Conservation (phyloP, 2,113 vertebrate genomes). For the Odontophorus gujanensis region DNA sequence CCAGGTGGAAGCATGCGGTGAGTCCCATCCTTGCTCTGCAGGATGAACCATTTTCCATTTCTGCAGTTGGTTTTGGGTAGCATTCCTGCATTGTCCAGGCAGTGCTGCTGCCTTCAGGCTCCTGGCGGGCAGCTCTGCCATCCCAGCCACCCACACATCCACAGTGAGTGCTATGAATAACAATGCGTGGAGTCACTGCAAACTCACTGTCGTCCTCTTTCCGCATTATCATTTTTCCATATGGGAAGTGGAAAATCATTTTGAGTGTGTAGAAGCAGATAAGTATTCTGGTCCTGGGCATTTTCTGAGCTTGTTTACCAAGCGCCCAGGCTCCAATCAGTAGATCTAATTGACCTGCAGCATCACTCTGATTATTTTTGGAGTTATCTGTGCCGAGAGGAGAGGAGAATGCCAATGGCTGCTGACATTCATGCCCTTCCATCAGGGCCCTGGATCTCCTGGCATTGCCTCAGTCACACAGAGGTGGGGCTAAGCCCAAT, state of each 20-base stretch:
- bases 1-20: neutral
- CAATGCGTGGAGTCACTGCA: constrained; percentile 50
- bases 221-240: constrained; percentile 67
- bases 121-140: neutral
- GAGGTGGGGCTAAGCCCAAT: neutral
- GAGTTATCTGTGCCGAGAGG: constrained; percentile 34
- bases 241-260: constrained; percentile 70
- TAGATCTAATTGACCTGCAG: constrained; percentile 75
- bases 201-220: constrained; percentile 52
- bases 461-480: too few relatives aligned
- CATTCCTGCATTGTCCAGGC: neutral
- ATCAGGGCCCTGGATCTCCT: constrained; percentile 61
- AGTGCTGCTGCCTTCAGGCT: neutral
- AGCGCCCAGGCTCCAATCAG: constrained; percentile 71
- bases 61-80: neutral
- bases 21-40: constrained; percentile 36
- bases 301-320: constrained; percentile 75
- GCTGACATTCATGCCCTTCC: constrained; percentile 82
- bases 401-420: constrained; percentile 79
- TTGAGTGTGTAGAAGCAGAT: constrained; percentile 77
- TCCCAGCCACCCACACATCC: neutral
- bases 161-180: constrained; percentile 55
- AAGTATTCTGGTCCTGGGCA: constrained; percentile 63
- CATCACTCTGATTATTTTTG: constrained; percentile 26
- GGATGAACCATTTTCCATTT: neutral